Conservation (phyloP, 2,888 invertebrate genomes). For the Dasysyrphus tricinctus region DNA sequence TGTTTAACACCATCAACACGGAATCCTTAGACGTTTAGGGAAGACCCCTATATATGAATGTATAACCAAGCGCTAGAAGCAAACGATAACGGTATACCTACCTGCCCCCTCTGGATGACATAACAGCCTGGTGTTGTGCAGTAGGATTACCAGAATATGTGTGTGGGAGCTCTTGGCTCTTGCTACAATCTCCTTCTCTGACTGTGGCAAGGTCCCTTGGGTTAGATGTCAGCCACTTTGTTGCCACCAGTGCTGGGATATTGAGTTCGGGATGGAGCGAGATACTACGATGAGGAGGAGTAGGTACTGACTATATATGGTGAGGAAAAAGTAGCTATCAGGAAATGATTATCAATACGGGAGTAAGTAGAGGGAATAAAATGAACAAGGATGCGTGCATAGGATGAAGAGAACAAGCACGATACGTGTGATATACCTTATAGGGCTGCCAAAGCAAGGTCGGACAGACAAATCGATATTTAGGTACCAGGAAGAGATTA, state of each 20-base stretch:
- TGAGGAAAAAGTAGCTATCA: constrained; percentile 21
- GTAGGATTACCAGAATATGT: constrained; percentile 40
- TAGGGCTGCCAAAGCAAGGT: constrained; percentile 35
- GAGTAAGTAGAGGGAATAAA: constrained; percentile 17
- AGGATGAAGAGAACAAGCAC: not conserved
- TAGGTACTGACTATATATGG: constrained; percentile 13
- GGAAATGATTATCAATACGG: constrained; percentile 45
- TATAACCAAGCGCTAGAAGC: constrained; percentile 15
- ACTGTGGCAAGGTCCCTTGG: constrained; percentile 62
- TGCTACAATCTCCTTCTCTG: constrained; percentile 40
- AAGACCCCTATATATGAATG: not conserved
- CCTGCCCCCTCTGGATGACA: constrained; percentile 29
- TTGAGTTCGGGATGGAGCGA: not conserved
- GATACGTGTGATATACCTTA: not conserved
- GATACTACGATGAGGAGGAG: not conserved
- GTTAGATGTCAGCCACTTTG: constrained; percentile 74
- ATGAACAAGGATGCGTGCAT: constrained; percentile 46
- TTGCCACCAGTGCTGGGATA: constrained; percentile 48
- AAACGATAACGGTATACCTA: constrained; percentile 11
- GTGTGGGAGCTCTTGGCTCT: constrained; percentile 40
- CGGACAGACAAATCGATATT: constrained; percentile 59
- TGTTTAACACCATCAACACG: constrained; percentile 69
- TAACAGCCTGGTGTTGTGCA: constrained; percentile 33
- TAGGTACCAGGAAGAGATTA: constrained; percentile 43
- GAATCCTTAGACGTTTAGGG: constrained; percentile 51